A percentile compares a stretch with the other conserved stretches of the same genome.
These are phyloP conservation scores for Ellobium chinense DNA, from an alignment of 2,888 invertebrate genomes.

Conservation along the genomic window DNA sequence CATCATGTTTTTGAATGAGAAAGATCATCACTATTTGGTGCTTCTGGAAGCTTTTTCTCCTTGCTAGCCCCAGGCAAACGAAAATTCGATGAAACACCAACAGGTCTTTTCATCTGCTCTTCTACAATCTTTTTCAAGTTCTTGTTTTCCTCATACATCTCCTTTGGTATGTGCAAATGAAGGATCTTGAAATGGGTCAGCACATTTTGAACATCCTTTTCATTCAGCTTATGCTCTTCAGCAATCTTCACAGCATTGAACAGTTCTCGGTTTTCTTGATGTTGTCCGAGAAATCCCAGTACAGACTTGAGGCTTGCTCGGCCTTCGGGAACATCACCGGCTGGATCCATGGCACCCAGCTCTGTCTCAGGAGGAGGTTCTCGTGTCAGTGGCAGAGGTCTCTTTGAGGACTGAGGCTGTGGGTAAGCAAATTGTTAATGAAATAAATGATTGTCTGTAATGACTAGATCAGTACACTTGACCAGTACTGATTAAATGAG, in stretches of 20 bases:
- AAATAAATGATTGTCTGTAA: no score
- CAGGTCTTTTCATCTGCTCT: conserved; percentile 15
- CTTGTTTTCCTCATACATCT: conserved; percentile 26
- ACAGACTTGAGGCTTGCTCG: conserved; percentile 22
- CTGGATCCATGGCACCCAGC: conserved; percentile 30
- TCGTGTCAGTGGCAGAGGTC: conserved; percentile 7
- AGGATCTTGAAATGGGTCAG: conserved; percentile 26
- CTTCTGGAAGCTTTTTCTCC: neutral
- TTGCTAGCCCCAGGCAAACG: neutral
- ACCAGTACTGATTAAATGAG: no score
- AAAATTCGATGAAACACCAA: neutral
- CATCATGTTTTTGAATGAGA: conserved; percentile 1
- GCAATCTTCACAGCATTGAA: conserved; percentile 28
- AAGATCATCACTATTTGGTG: neutral
- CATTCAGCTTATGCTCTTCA: conserved; percentile 6
- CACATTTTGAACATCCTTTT: conserved; percentile 20
- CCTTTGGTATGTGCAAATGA: conserved; percentile 28
- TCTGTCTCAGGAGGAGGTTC: conserved; percentile 5
- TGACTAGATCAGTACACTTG: no score
- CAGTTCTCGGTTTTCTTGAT: neutral
- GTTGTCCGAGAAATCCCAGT: neutral
- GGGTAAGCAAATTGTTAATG: no score
- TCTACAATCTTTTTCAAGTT: conserved; percentile 12
- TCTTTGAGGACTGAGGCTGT: neutral
- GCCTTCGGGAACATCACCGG: conserved; percentile 15